Base-by-base conservation (phyloP, 2,113 vertebrate genomes). In the Corvus hawaiiensis region DNA sequence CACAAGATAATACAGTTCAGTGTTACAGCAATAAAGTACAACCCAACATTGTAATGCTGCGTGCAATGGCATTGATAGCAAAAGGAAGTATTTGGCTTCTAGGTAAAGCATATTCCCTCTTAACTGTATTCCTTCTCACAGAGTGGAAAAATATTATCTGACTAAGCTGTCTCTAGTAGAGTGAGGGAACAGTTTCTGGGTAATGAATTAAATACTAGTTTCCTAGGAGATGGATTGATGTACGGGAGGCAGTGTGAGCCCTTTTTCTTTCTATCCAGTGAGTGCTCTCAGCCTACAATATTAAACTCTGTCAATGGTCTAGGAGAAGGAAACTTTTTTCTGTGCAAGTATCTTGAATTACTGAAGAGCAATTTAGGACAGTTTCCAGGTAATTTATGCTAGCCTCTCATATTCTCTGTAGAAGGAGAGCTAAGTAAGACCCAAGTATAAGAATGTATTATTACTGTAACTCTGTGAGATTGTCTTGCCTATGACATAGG, bases 201-300 rank as follows among this genome's bases (percentile, higher is more conserved):
- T 83, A 64, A 90, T 78, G 41, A 94, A 89, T 82, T 54, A 87
- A 91, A 84, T 69, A 20, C 17, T 13, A 24, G 74, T 96, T 96
- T 87, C 77, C 77, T 87, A 84, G 84, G 77, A 91, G 63, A 89
- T 1, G 4, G 59, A 51, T 30, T n/a, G 71, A 73, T 87, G 51
- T 62, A 33, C 46, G 43, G 15, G 17, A 89, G 18, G 35, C 33
- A 75, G 71, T 41, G 14, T 76, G 27, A 68, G 14, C 32, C 26
- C 43, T 75, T 64, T 89, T 64, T 33, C 71, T 89, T 79, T 51
- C 62, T 43, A 35, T 58, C 54, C 62, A 73, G n/a, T 51, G 28
- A n/a, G n/a, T 39, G n/a, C 48, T 79, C 67, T 76, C 71, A 76
- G 13, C 32, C 44, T 58, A 35, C 37, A 44, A 7, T 23, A 73